phyloP scores from a whole-genome alignment of 2,113 vertebrate genomes.

The Salvelinus namaycush region DNA sequence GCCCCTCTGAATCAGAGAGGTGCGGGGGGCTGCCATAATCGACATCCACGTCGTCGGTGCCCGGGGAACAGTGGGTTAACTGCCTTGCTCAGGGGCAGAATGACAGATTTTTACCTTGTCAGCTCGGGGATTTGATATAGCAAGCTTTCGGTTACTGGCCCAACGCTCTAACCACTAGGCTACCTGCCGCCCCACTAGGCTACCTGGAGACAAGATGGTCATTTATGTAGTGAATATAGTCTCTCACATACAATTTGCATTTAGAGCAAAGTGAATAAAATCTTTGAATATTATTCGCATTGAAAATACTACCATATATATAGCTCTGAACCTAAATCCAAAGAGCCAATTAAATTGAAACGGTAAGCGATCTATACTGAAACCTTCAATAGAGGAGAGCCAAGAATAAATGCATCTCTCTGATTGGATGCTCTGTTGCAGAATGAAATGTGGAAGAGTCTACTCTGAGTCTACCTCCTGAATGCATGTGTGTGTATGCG shows the following conservation, averaged over 20 bases:
- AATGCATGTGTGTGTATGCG: neutral
- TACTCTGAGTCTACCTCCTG: neutral
- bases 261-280: neutral
- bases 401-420: slow-evolving; percentile 48
- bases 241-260: neutral
- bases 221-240: no score
- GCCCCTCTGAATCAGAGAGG: no score
- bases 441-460: slow-evolving; percentile 26
- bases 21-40: no score
- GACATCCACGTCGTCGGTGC: no score
- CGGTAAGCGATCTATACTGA: neutral
- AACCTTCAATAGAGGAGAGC: neutral
- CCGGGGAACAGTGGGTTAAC: no score
- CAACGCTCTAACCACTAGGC: no score
- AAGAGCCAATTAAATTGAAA: neutral
- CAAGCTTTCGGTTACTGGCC: no score
- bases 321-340: neutral
- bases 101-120: no score
- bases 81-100: no score
- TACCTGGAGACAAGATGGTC: no score
- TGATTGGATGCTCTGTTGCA: slow-evolving; percentile 52
- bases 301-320: neutral
- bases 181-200: no score
- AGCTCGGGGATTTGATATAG: no score
- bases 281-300: neutral